Conservation (phyloP, 2,888 invertebrate species). For the Cephus runcator region DNA sequence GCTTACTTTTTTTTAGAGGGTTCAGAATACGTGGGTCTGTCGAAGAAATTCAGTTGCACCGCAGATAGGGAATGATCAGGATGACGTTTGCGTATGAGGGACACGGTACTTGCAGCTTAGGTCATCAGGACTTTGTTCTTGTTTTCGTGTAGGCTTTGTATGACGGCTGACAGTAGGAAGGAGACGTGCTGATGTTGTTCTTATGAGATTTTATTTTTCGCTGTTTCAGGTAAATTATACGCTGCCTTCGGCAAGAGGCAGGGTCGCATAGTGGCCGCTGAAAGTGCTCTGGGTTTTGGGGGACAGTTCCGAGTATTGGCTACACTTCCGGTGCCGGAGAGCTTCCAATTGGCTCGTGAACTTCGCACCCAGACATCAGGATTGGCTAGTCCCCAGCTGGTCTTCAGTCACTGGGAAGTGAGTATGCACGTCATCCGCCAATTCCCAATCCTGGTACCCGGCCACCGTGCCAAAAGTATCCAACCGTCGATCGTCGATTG, state of each 20-base stretch:
- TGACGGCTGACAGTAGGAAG: background rate
- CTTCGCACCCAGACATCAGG: conserved; percentile 96
- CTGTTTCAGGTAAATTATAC: conserved; percentile 83
- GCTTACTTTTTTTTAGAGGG: too few species aligned
- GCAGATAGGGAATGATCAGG: too few species aligned
- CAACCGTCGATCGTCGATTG: too few species aligned
- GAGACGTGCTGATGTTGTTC: conserved; percentile 7
- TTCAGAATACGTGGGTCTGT: too few species aligned
- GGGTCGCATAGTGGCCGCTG: conserved; percentile 89
- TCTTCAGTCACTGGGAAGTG: conserved; percentile 99
- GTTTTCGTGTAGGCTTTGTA: background rate
- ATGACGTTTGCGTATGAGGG: too few species aligned
- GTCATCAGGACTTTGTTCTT: background rate
- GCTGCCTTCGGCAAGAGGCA: conserved; percentile 88
- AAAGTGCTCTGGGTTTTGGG: conserved; percentile 90
- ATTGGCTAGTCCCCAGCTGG: conserved; percentile 92
- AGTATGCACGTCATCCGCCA: conserved; percentile 44
- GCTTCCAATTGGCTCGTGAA: conserved; percentile 94
- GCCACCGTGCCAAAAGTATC: background rate
- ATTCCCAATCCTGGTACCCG: background rate
- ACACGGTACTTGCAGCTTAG: background rate
- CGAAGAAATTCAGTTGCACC: too few species aligned
- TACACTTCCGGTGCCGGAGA: conserved; percentile 94
- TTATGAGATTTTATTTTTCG: conserved; percentile 11
- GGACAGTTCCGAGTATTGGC: conserved; percentile 88